phyloP scores from a whole-genome alignment of 2,888 invertebrate genomes.

The Leptopilina myrica region DNA sequence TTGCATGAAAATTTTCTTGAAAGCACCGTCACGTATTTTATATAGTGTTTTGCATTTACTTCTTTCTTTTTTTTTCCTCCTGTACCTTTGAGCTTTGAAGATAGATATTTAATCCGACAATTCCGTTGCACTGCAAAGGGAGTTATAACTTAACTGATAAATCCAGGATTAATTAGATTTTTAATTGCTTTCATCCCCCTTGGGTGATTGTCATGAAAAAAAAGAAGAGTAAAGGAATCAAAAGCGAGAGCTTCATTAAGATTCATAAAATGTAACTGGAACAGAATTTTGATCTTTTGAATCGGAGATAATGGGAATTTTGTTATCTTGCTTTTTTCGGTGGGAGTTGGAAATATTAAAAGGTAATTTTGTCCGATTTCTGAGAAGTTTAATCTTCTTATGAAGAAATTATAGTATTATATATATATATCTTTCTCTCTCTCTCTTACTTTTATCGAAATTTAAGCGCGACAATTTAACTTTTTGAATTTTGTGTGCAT shows the following conservation, averaged over 20 bases:
- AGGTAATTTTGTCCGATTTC: not conserved
- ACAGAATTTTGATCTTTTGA: slow-evolving; percentile 8
- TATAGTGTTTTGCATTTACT: slow-evolving; percentile 5
- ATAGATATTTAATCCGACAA: not conserved
- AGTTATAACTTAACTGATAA: slow-evolving; percentile 6
- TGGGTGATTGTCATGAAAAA: slow-evolving; percentile 6
- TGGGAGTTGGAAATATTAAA: not conserved
- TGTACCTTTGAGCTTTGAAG: not conserved
- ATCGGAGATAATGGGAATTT: slow-evolving; percentile 6
- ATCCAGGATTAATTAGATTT: slow-evolving; percentile 6
- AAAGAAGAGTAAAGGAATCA: slow-evolving; percentile 9
- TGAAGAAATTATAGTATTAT: not conserved
- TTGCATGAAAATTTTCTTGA: too few species aligned
- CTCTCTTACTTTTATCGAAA: not conserved
- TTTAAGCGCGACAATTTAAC: slow-evolving; percentile 10
- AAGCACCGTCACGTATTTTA: too few species aligned
- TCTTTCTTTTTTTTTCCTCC: not conserved
- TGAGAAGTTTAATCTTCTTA: not conserved
- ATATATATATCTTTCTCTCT: not conserved
- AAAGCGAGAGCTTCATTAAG: slow-evolving; percentile 8
- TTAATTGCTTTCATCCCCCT: slow-evolving; percentile 18
- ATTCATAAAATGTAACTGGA: slow-evolving; percentile 15
- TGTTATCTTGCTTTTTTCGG: not conserved
- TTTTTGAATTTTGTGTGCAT: not conserved
- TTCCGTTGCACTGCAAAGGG: not conserved